Percentiles rank a stretch among this genome's conserved stretches.
phyloP scores from a whole-genome alignment of 2,888 invertebrate genomes.

The Notodonta ziczac region DNA sequence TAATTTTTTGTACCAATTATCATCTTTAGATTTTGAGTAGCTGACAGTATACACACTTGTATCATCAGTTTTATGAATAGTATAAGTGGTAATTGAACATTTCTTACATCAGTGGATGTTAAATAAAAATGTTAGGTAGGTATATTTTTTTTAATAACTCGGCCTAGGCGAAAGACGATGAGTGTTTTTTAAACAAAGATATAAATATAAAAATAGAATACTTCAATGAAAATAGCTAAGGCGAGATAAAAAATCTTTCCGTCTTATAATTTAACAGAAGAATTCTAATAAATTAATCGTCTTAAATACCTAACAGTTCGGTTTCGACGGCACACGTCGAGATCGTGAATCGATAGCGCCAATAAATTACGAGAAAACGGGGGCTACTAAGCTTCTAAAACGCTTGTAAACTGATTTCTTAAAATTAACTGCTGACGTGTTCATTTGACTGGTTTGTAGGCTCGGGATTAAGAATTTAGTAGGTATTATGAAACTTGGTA shows the following conservation, averaged over 20 bases:
- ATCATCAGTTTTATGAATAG: no score
- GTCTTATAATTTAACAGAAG: not conserved
- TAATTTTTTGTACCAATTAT: not conserved
- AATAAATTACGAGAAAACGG: conserved; percentile 17
- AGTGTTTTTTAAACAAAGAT: no score
- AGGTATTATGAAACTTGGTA: not conserved
- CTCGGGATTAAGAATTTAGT: not conserved
- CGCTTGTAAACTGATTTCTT: conserved; percentile 11
- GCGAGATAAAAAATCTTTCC: no score
- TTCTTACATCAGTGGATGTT: no score
- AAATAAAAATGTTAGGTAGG: no score
- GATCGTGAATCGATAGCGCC: conserved; percentile 6
- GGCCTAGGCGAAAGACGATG: no score
- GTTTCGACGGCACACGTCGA: not conserved
- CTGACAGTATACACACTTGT: no score
- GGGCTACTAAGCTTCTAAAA: conserved; percentile 22
- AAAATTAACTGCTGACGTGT: conserved; percentile 22
- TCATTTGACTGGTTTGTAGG: conserved; percentile 12
- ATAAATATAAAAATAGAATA: not conserved
- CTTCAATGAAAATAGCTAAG: not conserved
- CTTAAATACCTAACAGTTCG: conserved; percentile 9
- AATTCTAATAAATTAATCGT: conserved; percentile 16
- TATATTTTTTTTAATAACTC: no score
- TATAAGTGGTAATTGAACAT: no score
- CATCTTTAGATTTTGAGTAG: no score